These are phyloP conservation scores for Oegoconia quadripuncta DNA, from an alignment of 2,888 invertebrate species.

Conservation along the genomic window DNA sequence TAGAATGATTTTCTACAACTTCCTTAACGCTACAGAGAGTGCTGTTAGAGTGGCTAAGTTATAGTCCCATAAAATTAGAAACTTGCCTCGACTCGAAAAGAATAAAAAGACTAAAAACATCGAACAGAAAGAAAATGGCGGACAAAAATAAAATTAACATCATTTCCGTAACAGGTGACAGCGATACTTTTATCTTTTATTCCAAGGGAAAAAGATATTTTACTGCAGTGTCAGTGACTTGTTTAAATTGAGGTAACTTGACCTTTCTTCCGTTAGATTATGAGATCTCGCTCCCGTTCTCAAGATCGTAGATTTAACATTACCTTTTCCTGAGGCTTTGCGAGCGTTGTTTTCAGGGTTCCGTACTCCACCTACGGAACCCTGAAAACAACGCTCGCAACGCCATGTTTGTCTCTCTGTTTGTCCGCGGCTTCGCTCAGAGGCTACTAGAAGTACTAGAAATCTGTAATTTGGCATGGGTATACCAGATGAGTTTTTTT, in stretches of 20 bases:
- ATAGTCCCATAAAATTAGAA: too few species aligned
- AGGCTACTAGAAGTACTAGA: too few species aligned
- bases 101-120: constrained; percentile 13
- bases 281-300: background rate
- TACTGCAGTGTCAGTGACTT: constrained; percentile 14
- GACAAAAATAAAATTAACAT: constrained; percentile 15
- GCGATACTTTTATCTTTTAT: constrained; percentile 1
- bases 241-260: constrained; percentile 18
- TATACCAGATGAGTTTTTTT: too few species aligned
- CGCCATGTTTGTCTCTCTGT: too few species aligned
- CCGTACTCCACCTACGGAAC: background rate
- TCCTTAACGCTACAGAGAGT: too few species aligned
- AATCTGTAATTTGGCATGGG: too few species aligned
- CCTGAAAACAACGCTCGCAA: background rate
- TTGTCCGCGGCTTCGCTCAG: background rate
- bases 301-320: background rate
- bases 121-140: background rate
- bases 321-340: too few species aligned
- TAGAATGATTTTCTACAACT: too few species aligned
- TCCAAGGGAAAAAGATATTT: constrained; percentile 8
- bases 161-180: constrained; percentile 12
- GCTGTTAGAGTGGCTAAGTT: too few species aligned
- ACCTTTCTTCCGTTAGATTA: constrained; percentile 4
- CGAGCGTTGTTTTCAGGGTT: background rate
- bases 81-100: too few species aligned